phyloP scores from a whole-genome alignment of 2,797 vertebrate species.

The Pyrrhura leucotis region DNA sequence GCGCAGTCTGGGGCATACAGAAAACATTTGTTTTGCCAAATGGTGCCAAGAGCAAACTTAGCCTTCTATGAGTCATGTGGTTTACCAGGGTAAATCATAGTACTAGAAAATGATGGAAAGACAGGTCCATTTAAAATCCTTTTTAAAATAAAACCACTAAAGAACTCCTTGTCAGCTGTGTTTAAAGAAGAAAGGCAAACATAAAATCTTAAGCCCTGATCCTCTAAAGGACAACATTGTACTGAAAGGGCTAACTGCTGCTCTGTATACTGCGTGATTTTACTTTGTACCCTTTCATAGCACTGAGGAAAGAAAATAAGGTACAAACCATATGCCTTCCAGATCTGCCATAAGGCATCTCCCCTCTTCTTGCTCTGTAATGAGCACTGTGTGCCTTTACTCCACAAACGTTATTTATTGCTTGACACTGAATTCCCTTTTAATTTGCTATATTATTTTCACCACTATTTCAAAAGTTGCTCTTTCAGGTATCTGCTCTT shows the following conservation, averaged over 20 bases:
- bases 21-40: background rate
- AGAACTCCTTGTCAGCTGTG: slow-evolving; percentile 1
- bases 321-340: background rate
- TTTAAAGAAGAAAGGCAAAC: background rate
- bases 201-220: background rate
- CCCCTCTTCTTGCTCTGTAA: background rate
- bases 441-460: background rate
- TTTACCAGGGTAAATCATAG: slow-evolving; percentile 34
- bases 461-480: background rate
- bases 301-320: background rate
- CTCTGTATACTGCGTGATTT: background rate
- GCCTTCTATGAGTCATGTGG: background rate
- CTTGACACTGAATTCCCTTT: background rate
- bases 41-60: background rate
- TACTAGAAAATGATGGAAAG: slow-evolving; percentile 28
- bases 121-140: slow-evolving; percentile 7
- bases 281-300: background rate
- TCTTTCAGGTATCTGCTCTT: background rate
- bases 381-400: background rate
- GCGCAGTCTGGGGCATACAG: background rate
- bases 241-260: background rate
- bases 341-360: background rate
- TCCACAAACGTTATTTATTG: background rate
- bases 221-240: background rate
- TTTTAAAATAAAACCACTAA: background rate